Conservation (phyloP, 2,113 vertebrate species). For the Anguilla japonica region DNA sequence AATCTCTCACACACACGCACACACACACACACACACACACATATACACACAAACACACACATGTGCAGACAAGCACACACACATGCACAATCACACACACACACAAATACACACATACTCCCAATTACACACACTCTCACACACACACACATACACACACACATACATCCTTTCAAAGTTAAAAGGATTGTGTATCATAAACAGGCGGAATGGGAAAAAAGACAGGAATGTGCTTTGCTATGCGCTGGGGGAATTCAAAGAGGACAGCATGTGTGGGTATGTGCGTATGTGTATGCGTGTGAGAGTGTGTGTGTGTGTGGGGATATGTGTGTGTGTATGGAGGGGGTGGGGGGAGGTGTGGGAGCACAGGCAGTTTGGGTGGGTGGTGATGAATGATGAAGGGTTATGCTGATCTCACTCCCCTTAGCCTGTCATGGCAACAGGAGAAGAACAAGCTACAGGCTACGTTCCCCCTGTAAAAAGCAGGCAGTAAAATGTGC, state of each 20-base stretch:
- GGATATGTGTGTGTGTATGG: background rate
- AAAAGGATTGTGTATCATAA: conserved; percentile 8
- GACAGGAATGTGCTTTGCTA: conserved; percentile 15
- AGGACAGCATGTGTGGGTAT: background rate
- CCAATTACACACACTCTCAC: background rate
- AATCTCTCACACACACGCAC: background rate
- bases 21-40: background rate
- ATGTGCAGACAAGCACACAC: background rate
- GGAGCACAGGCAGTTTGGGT: background rate
- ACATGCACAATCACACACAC: no score
- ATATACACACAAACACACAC: background rate
- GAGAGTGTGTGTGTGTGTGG: background rate
- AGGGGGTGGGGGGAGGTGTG: background rate
- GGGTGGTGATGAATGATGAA: background rate
- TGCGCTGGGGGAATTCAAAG: conserved; percentile 1
- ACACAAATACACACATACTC: background rate
- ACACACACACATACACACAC: background rate
- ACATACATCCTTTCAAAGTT: background rate
- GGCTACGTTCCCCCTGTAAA: background rate
- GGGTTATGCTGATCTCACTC: background rate
- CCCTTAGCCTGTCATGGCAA: background rate
- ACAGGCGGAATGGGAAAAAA: background rate
- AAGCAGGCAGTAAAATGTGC: background rate
- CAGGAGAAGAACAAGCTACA: background rate
- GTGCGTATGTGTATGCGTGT: background rate